phyloP scores from a whole-genome alignment of 2,888 invertebrate genomes.

The Latrodectus hesperus region DNA sequence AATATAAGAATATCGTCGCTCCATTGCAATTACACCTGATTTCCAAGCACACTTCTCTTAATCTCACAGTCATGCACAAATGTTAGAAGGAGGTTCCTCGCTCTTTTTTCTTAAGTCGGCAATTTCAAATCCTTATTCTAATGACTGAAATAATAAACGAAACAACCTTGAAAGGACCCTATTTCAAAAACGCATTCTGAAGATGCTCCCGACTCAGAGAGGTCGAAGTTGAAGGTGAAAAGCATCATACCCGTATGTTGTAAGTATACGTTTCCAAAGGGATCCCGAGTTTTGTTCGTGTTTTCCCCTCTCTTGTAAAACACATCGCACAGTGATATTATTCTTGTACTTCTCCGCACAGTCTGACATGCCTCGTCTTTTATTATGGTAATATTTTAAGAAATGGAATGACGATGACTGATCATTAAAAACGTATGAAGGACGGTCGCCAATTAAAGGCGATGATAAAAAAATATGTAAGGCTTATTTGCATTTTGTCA shows the following conservation, averaged over 20 bases:
- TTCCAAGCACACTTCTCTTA: neutral
- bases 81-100: constrained; percentile 3
- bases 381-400: constrained; percentile 51
- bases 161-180: constrained; percentile 35
- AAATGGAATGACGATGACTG: constrained; percentile 39
- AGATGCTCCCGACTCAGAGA: constrained; percentile 17
- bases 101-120: constrained; percentile 7
- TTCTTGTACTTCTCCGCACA: constrained; percentile 4
- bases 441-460: neutral
- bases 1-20: no score
- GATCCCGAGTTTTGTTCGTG: constrained; percentile 22
- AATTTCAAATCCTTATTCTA: constrained; percentile 34
- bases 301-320: constrained; percentile 21
- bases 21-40: no score
- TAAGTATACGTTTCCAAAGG: constrained; percentile 34
- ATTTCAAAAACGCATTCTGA: constrained; percentile 35
- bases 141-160: constrained; percentile 48
- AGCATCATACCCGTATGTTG: constrained; percentile 50
- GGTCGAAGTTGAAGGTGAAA: constrained; percentile 63
- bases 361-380: constrained; percentile 41
- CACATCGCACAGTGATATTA: constrained; percentile 7
- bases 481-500: neutral
- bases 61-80: constrained; percentile 23
- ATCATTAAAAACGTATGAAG: constrained; percentile 43
- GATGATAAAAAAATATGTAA: no score